phyloP scores from a whole-genome alignment of 2,888 invertebrate species.

The Melieria omissa region DNA sequence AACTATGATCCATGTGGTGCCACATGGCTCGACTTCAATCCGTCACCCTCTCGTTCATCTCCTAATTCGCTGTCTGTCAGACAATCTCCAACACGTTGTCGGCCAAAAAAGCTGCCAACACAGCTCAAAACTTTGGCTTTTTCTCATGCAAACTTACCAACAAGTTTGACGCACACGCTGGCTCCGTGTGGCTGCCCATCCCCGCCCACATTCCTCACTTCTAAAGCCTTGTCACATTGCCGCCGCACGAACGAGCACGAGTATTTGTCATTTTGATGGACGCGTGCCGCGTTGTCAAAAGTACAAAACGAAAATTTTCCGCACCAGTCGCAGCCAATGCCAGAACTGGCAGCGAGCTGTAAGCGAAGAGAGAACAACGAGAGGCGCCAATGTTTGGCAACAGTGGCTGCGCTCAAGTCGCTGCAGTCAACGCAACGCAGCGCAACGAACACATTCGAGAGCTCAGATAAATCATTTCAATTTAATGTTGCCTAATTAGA shows the following conservation, averaged over 20 bases:
- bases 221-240: constrained; percentile 24
- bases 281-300: constrained; percentile 20
- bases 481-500: constrained; percentile 49
- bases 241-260: constrained; percentile 4
- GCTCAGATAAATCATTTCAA: constrained; percentile 44
- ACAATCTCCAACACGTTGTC: no score
- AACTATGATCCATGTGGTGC: no score
- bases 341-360: neutral
- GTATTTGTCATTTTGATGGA: constrained; percentile 42
- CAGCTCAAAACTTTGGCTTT: no score
- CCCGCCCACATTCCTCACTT: neutral
- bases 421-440: constrained; percentile 9
- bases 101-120: no score
- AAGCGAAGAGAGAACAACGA: neutral
- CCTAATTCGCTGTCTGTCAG: no score
- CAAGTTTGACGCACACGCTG: no score
- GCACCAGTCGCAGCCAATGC: no score
- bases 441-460: neutral
- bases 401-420: no score
- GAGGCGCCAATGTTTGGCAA: neutral
- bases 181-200: neutral
- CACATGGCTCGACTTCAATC: no score
- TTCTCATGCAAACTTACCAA: no score
- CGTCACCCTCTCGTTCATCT: no score
- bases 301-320: no score